A percentile compares a stretch with the other conserved stretches of the same genome.
phyloP scores from a whole-genome alignment of 2,888 invertebrate genomes.

The Ptychoptera albimana region DNA sequence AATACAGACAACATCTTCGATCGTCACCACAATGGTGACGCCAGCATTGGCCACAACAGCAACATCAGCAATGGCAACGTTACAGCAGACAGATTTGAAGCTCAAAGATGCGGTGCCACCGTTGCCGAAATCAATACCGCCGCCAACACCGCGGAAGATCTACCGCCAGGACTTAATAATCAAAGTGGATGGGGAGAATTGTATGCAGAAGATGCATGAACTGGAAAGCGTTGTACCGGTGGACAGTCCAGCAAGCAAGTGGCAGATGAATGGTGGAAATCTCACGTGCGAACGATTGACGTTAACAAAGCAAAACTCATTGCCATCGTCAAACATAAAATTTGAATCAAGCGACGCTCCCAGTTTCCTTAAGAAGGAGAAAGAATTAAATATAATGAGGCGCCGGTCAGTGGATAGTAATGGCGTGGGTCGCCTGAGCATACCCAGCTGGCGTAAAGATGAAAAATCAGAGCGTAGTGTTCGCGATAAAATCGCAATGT shows the following conservation, averaged over 20 bases:
- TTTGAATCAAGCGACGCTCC: too few species aligned
- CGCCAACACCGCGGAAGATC: slow-evolving; percentile 23
- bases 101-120: slow-evolving; percentile 20
- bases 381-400: too few species aligned
- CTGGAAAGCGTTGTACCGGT: background rate
- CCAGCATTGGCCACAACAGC: slow-evolving; percentile 10
- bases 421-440: background rate
- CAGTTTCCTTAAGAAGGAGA: too few species aligned
- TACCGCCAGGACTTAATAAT: slow-evolving; percentile 29
- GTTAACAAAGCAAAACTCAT: too few species aligned
- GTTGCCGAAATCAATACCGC: slow-evolving; percentile 28
- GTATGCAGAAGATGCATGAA: background rate
- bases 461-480: slow-evolving; percentile 68
- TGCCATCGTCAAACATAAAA: too few species aligned
- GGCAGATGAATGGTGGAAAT: too few species aligned
- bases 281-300: too few species aligned
- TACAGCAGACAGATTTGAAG: too few species aligned
- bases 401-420: background rate
- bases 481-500: slow-evolving; percentile 76
- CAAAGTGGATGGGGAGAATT: slow-evolving; percentile 21
- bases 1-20: slow-evolving; percentile 19
- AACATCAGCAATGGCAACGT: slow-evolving; percentile 8
- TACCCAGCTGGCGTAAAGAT: slow-evolving; percentile 43
- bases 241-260: too few species aligned
- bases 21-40: slow-evolving; percentile 14